Evolutionary conservation across 2,888 invertebrate genomes (phyloP).

Genomic region (Cheilosia scutellata): DNA sequence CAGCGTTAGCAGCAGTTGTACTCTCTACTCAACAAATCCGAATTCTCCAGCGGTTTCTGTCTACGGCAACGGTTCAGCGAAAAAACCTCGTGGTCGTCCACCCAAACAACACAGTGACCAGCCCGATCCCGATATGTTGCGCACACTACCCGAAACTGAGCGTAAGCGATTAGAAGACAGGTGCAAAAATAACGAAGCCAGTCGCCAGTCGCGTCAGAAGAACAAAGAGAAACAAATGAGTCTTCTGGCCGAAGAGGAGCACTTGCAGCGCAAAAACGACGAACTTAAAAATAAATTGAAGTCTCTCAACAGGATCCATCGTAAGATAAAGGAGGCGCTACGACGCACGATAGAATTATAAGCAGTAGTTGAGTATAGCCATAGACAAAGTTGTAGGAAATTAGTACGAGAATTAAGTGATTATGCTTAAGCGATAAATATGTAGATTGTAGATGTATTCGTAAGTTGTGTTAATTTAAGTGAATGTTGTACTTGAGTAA

Average conservation of each 20-base stretch:
- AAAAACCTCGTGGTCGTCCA: constrained; percentile 80
- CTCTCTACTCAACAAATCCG: constrained; percentile 61
- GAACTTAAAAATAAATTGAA: constrained; percentile 25
- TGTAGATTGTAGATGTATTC: constrained; percentile 15
- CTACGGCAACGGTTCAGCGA: constrained; percentile 27
- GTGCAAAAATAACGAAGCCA: constrained; percentile 82
- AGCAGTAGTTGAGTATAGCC: not conserved
- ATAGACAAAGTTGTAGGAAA: constrained; percentile 1
- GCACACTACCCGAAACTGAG: constrained; percentile 78
- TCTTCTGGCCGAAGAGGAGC: constrained; percentile 77
- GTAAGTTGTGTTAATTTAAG: constrained; percentile 53
- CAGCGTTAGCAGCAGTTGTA: constrained; percentile 54
- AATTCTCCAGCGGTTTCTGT: constrained; percentile 56
- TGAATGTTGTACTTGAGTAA: constrained; percentile 47
- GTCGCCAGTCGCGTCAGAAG: constrained; percentile 81
- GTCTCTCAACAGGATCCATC: constrained; percentile 22
- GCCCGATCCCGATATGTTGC: constrained; percentile 79
- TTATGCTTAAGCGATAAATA: constrained; percentile 26
- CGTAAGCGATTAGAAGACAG: constrained; percentile 80
- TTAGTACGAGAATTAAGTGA: constrained; percentile 2
- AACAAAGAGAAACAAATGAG: constrained; percentile 80
- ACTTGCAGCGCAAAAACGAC: constrained; percentile 52
- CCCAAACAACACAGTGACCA: constrained; percentile 82
- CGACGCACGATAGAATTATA: not conserved
- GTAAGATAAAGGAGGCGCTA: constrained; percentile 23